A percentile compares a stretch with the other conserved stretches of the same genome.
These are phyloP conservation scores for Pyxicephalus adspersus DNA, from an alignment of 2,113 vertebrate species.

Conservation along the genomic window DNA sequence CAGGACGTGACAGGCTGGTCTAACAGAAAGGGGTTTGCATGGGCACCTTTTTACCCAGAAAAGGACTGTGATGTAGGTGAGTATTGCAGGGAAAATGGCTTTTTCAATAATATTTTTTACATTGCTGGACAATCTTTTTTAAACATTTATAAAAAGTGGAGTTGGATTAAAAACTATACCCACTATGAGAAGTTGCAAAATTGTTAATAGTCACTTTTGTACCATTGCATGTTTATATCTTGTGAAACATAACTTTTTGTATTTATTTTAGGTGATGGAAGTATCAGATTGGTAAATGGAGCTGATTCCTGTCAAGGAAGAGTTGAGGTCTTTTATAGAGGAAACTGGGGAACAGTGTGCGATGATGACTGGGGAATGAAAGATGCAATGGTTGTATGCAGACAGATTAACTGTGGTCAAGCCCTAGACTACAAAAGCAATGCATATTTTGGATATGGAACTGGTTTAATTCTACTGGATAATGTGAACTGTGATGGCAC, in stretches of 20 bases:
- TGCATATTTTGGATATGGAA: constrained; percentile 89
- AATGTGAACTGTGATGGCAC: constrained; percentile 87
- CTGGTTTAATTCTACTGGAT: constrained; percentile 87
- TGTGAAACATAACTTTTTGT: not conserved
- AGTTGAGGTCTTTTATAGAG: constrained; percentile 88
- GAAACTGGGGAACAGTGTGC: constrained; percentile 92
- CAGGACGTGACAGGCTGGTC: too few relatives aligned
- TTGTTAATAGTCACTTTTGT: not conserved
- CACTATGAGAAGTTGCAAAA: not conserved
- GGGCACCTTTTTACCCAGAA: too few relatives aligned
- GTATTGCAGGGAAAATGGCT: too few relatives aligned
- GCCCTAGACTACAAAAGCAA: constrained; percentile 80
- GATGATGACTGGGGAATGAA: constrained; percentile 90
- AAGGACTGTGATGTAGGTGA: too few relatives aligned
- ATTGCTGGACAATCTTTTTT: too few relatives aligned
- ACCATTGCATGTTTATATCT: not conserved
- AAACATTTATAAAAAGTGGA: too few relatives aligned
- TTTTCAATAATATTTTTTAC: too few relatives aligned
- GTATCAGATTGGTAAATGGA: constrained; percentile 81
- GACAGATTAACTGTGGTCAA: constrained; percentile 82
- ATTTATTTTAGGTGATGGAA: constrained; percentile 79
- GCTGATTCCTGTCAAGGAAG: constrained; percentile 81
- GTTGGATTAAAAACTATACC: not conserved
- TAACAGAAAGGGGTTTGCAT: too few relatives aligned
- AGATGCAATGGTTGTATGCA: constrained; percentile 87